Evolutionary conservation across 2,797 vertebrate genomes (phyloP).

Genomic region (Diplodus puntazzo): DNA sequence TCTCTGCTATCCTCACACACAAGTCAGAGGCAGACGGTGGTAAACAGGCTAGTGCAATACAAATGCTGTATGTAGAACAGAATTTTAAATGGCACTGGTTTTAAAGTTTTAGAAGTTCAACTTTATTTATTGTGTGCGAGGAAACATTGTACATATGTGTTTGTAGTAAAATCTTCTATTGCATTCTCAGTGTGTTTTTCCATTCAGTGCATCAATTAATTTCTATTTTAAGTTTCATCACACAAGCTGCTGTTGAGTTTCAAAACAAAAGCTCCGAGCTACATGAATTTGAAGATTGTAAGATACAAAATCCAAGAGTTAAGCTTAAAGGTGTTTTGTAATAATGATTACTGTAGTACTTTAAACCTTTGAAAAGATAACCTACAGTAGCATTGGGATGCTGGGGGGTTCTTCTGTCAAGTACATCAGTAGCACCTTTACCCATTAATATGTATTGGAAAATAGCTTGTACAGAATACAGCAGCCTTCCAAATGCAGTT

Average conservation of each 20-base stretch:
- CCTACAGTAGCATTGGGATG: not conserved
- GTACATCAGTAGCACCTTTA: conserved; percentile 8
- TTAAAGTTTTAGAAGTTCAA: not conserved
- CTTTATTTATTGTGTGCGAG: not conserved
- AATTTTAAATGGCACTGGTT: not conserved
- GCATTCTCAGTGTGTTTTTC: not conserved
- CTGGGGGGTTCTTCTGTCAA: conserved; percentile 6
- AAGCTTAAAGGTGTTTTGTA: conserved; percentile 3
- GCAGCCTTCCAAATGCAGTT: conserved; percentile 19
- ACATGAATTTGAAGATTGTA: not conserved
- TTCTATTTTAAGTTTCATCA: not conserved
- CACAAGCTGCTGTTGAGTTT: conserved; percentile 8
- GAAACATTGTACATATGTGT: not conserved
- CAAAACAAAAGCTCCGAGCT: not conserved
- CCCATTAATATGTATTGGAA: conserved; percentile 9
- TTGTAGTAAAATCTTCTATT: not conserved
- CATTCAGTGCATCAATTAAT: not conserved
- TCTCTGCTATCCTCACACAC: not conserved
- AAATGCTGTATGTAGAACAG: not conserved
- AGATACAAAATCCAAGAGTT: not conserved
- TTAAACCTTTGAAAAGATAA: conserved; percentile 15
- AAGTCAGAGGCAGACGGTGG: conserved; percentile 3
- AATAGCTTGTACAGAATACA: conserved; percentile 4
- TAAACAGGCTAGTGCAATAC: not conserved
- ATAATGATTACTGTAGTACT: conserved; percentile 3